Evolutionary conservation across 2,113 vertebrate genomes (phyloP), one percentile per base, ranked within the genome.

Genomic region (Reinhardtius hippoglossoides): DNA sequence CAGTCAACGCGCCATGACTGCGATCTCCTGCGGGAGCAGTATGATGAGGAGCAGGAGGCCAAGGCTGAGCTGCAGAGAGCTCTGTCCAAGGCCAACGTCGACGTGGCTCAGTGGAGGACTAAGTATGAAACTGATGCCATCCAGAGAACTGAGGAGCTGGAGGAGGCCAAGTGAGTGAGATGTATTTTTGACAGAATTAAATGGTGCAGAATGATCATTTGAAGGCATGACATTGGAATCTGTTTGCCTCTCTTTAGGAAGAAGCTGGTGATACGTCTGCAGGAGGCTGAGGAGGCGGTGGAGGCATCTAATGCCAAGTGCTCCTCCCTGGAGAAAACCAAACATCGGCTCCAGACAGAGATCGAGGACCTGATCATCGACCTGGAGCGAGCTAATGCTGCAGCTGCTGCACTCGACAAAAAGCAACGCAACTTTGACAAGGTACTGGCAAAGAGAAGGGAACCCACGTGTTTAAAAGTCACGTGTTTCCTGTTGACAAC

Each of bases 51-150:
- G 76, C 94, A 93, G 3, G 97, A 98, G 88, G 95, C 95, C 77
- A 97, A 96, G 88, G 94, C 94, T 0, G 97, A 98, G 82, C 88
- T 97, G 62, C 97, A 98, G 93, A 92, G 96, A 82, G 92, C 95
- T 71, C 82, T 98, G 82, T 98, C 97, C 77, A 98, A 98, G 83
- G 96, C 96, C 84, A 98, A 98, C 0, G 92, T 95, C 0, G 97
- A 98, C 89, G 97, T 98, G 67, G 95, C 97, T 50, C 97, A 98
- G 82, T 98, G 97, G 97, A 96, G 97, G 89, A 97, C 95, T 78
- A 98, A 98, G 83, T 98, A 98, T 0, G 96, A 98, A 92, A 97
- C 96, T 0, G 97, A 98, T 0, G 97, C 96, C 90, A 98, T 98
- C 83, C 96, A 97, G 87, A 96, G 96, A 87, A 98, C 96, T 0